Percentiles rank a stretch among this genome's conserved stretches.
Evolutionary conservation across 2,797 vertebrate species (phyloP).

Genomic region (Zalophus californianus): DNA sequence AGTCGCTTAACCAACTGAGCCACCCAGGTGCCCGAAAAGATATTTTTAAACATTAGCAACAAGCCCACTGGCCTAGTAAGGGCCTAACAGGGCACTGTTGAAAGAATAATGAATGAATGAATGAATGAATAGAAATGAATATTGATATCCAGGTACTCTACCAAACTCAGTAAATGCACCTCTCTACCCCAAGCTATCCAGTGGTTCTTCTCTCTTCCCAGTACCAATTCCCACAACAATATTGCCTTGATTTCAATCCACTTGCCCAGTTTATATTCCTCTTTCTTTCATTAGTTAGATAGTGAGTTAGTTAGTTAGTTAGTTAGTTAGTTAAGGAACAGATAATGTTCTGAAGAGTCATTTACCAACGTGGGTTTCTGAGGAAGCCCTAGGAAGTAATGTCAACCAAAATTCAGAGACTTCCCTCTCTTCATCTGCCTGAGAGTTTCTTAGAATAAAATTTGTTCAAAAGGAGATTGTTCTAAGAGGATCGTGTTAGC

Average conservation of each 20-base stretch:
- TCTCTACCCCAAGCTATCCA: no score
- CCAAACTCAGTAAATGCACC: not conserved
- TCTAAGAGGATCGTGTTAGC: not conserved
- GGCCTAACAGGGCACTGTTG: not conserved
- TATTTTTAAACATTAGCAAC: not conserved
- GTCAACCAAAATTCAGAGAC: not conserved
- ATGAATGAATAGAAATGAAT: not conserved
- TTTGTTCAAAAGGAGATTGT: no score
- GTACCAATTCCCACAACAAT: rapidly evolving
- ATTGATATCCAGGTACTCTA: not conserved
- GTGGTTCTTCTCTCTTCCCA: no score
- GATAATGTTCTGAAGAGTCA: no score
- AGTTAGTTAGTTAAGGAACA: not conserved
- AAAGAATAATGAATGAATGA: not conserved
- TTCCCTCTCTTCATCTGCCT: not conserved
- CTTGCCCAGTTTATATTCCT: not conserved
- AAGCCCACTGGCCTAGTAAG: not conserved
- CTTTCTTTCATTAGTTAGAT: not conserved
- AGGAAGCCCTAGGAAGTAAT: not conserved
- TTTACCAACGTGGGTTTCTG: not conserved
- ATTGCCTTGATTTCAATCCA: not conserved
- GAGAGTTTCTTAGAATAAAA: not conserved
- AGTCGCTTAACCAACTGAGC: no score
- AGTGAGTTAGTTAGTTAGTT: not conserved
- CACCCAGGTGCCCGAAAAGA: not conserved